Percentiles rank a stretch among this genome's conserved stretches.
phyloP scores from a whole-genome alignment of 2,797 vertebrate genomes.

The Microctenopoma stevenorrisi region DNA sequence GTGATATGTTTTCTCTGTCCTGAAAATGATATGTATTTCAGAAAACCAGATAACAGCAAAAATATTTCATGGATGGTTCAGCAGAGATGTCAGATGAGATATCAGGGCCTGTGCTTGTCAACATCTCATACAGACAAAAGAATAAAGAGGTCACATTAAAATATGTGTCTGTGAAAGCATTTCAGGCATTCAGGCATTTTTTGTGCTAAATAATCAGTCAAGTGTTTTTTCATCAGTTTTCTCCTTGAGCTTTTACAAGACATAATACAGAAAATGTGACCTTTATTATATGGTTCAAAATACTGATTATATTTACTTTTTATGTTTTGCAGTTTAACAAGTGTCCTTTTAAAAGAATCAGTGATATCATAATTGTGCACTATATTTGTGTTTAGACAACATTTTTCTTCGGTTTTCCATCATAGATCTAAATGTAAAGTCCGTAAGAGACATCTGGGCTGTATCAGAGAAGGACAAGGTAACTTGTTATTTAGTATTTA shows the following conservation, averaged over 20 bases:
- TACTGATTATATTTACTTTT: too few relatives aligned
- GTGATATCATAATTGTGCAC: too few relatives aligned
- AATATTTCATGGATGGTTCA: neutral
- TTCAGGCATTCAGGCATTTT: too few relatives aligned
- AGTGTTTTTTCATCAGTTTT: neutral
- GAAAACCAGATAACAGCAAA: too few relatives aligned
- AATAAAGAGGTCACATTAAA: too few relatives aligned
- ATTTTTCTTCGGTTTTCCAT: slow-evolving; percentile 1
- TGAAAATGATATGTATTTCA: too few relatives aligned
- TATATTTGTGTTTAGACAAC: slow-evolving; percentile 1
- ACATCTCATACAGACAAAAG: too few relatives aligned
- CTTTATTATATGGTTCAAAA: neutral
- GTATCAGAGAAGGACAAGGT: slow-evolving; percentile 77
- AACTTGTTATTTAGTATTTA: slow-evolving; percentile 8
- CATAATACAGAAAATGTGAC: neutral
- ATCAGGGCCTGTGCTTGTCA: too few relatives aligned
- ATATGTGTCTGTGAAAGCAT: too few relatives aligned
- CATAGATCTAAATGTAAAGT: slow-evolving; percentile 41
- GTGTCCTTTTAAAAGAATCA: neutral
- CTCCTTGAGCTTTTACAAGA: slow-evolving; percentile 14
- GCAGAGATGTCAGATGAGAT: too few relatives aligned
- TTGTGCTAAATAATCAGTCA: too few relatives aligned
- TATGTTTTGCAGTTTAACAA: slow-evolving; percentile 3
- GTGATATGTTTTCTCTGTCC: too few relatives aligned
- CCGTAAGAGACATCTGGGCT: slow-evolving; percentile 55